Evolutionary conservation across 1,140 invertebrate species (phyloP).

Genomic region (Schlechtendalia chinensis): DNA sequence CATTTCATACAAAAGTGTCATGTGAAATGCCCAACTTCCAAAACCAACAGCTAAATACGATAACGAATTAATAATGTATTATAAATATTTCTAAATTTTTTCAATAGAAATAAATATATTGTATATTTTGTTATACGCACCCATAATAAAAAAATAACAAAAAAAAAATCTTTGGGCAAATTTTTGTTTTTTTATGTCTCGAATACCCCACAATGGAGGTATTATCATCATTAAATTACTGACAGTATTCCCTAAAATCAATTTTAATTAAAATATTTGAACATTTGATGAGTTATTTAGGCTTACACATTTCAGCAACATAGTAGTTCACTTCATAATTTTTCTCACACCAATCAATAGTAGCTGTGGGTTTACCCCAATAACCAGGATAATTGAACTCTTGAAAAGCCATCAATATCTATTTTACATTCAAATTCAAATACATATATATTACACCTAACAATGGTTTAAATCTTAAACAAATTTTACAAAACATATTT

Average conservation of each 20-base stretch:
- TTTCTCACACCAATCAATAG: conserved; percentile 55
- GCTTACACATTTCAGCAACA: conserved; percentile 55
- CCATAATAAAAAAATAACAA: conserved; percentile 52
- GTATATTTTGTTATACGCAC: conserved; percentile 51
- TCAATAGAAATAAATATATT: neutral
- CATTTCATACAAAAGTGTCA: conserved; percentile 55
- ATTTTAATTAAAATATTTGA: conserved; percentile 11
- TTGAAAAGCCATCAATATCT: conserved; percentile 15
- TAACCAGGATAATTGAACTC: conserved; percentile 48
- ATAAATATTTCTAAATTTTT: neutral
- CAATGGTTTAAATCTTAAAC: neutral
- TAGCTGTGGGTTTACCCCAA: conserved; percentile 54
- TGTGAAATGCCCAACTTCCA: conserved; percentile 55
- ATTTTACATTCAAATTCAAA: neutral
- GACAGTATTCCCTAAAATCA: conserved; percentile 53
- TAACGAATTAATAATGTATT: neutral
- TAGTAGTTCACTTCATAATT: conserved; percentile 54
- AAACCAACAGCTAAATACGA: conserved; percentile 54
- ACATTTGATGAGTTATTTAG: neutral
- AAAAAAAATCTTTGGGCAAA: conserved; percentile 54
- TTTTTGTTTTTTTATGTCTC: conserved; percentile 53
- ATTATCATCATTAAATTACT: conserved; percentile 55
- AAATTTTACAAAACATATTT: neutral
- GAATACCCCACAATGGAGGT: conserved; percentile 54
- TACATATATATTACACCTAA: neutral